Evolutionary conservation across 2,113 vertebrate genomes (phyloP), one percentile per base, ranked within the genome.

Genomic region (Mastomys coucha): DNA sequence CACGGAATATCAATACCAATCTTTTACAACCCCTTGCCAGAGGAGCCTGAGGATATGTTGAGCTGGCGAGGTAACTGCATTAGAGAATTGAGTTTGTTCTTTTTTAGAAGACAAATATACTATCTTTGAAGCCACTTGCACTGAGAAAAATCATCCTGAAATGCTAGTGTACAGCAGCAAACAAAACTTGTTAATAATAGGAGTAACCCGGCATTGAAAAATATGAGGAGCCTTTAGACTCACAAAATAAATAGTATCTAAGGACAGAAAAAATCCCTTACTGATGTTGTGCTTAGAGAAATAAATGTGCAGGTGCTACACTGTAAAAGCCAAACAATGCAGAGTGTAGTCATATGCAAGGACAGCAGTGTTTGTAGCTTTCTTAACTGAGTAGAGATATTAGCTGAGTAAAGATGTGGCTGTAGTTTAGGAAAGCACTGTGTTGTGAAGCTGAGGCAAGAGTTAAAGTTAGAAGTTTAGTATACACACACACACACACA

Each of bases 71-170:
- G 97, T 97, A 98, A 98, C 97, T 98, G 96, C 98, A 95, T 98
- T 98, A 87, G 1, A 99, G 97, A 97, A 97, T 98, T 97, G 98
- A 98, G 97, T 98, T 98, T 98, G 98, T 98, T 99, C 98, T 98
- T 98, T 98, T 98, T 98, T 97, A 98, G 98, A 98, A 99, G 98
- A 98, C 98, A 98, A 98, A 98, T 98, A 98, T 97, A 98, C 98
- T 98, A 98, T 98, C 98, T 98, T 98, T 97, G 97, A 98, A 98
- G 98, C 98, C 98, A 98, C 97, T 98, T 98, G 98, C 84, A 97
- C 96, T 3, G 98, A 97, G 96, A 98, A 96, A 97, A 96, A 96
- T 97, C 98, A 96, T 96, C 98, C 97, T 97, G 98, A 97, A 95
- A 92, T 86, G 90, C 96, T 80, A 63, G 51, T 69, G 45, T 70